Evolutionary conservation across 92 coral and sea anemone genomes (phyloP), one percentile per base, ranked within the genome.

Genomic region (Epizoanthus ramosus): DNA sequence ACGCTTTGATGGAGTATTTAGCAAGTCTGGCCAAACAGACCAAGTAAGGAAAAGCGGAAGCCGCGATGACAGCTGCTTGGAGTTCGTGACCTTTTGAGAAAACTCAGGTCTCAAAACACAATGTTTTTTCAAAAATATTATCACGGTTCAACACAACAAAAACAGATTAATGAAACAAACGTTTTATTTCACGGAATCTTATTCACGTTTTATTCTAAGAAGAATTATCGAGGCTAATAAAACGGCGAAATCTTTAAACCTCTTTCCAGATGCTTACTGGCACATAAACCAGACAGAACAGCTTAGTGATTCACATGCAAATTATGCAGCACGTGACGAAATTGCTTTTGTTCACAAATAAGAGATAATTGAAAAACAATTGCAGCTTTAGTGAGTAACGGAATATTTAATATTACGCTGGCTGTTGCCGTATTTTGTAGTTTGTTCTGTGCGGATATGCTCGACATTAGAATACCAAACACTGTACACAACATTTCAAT

Each of bases 21-120:
- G 54, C 82, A 77, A 60, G 66, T 39, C 70, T 28, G 10, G 14
- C 68, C 22, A 17, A 60, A 50, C 70, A 77, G 70, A 77, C 82
- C 82, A 77, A 77, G 82, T 77, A 77, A n/a, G 82, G 82, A 39
- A 47, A 77, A 61, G 65, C 71, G 82, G 71, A 61, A 77, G 70
- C 50, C 37, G 57, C 37, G 82, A 77, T 77, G 82, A 77, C 82
- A 77, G 68, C 71, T 61, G 81, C 22, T 31, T 76, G 50, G 57
- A 61, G 82, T 77, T 77, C 82, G 82, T 77, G 82, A 77, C 71
- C 82, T 61, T 57, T 50, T 4, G 37, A 77, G 70, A 77, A 60
- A 39, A 77, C 25, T 21, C 53, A 60, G 71, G 14, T 23, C 58
- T 43, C 71, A 60, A 77, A 60, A 59, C 71, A 77, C 22, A 77